A percentile compares a stretch with the other conserved stretches of the same genome.
Conservation (phyloP, 2,888 invertebrate genomes). For the Bursaphelenchus okinawaensis region DNA sequence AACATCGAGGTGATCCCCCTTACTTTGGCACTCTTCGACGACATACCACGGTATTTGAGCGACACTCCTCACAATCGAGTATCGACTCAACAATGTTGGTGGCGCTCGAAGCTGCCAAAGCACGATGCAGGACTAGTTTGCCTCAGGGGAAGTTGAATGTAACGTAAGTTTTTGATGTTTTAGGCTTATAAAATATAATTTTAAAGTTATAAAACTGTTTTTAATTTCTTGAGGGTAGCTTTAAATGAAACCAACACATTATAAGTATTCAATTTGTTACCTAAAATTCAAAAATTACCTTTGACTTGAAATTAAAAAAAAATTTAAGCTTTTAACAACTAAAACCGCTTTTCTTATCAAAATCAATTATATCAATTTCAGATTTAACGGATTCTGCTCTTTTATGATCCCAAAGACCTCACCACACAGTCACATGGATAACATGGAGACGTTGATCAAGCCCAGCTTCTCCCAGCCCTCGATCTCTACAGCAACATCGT, state of each 20-base stretch:
- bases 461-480: neutral
- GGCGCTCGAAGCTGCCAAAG: neutral
- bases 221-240: too few relatives aligned
- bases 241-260: too few relatives aligned
- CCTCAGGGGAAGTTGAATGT: conserved; percentile 6
- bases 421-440: neutral
- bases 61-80: neutral
- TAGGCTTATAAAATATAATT: too few relatives aligned
- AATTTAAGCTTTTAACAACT: too few relatives aligned
- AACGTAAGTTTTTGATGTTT: neutral
- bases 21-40: neutral
- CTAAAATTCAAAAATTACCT: too few relatives aligned
- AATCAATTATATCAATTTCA: too few relatives aligned
- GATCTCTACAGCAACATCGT: neutral
- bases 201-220: too few relatives aligned
- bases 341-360: too few relatives aligned
- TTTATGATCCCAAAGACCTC: neutral
- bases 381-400: neutral
- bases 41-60: neutral
- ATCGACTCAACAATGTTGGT: neutral
- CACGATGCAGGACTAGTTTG: conserved; percentile 1
- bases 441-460: neutral
- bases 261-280: too few relatives aligned
- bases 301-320: too few relatives aligned
- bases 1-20: neutral